Base-by-base conservation (phyloP, 2,888 invertebrate genomes). In the Drosophila emarginata region DNA sequence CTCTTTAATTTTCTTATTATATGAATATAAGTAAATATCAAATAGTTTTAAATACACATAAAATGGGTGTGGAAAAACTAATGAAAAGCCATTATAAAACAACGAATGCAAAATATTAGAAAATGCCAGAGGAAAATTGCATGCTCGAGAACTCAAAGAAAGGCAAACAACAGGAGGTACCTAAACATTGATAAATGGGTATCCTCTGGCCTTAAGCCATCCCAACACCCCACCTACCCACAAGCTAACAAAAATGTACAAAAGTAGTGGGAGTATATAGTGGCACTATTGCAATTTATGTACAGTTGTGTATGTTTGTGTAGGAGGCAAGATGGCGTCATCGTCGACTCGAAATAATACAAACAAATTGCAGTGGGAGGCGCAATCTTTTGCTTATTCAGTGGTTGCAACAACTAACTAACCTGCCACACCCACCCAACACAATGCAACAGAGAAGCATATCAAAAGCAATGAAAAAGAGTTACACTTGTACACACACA, bases 351-450 rank as follows among this genome's bases (percentile, higher is more conserved):
- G n/a, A 66, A 61, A 45, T 6, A 66, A 57, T 21, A 61, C 56
- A 73, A 61, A 59, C 26, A 59, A 50, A 40, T 57, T 59, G 52
- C 65, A 57, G 56, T 57, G 71, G 71, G 71, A 71, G 70, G 58
- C 40, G 67, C 67, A 65, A 39, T 32, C 23, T 36, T 72, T 76
- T 83, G 83, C 84, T 84, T 85, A 87, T 85, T 85, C 82, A 85
- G 87, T 85, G 82, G 84, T 85, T 85, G 85, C 82, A 85, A 79
- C 45, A 45, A 45, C 45, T 45, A 45, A 45, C 45, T 45, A 45
- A 45, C 45, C 45, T 45, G 69, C 76, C 83, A 83, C 82, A 83
- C 86, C 82, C 86, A 76, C 76, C 68, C 54, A 45, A 45, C 7
- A 40, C 37, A 45, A 11, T 61, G 61, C 61, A 39, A 58, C 26